Base-by-base conservation (phyloP, 2,113 vertebrate genomes). In the Albula glossodonta region DNA sequence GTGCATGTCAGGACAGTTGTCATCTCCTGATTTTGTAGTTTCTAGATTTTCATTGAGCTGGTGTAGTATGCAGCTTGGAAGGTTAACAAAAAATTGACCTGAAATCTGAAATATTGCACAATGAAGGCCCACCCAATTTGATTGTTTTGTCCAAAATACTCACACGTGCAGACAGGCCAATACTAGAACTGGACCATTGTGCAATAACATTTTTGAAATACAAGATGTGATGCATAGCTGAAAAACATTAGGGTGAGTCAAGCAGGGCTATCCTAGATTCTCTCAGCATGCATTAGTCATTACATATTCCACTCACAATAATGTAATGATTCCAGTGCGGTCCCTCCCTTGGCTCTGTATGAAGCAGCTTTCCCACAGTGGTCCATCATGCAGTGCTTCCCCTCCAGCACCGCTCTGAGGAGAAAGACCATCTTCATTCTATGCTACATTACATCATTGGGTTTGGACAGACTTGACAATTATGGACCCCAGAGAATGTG, bases 251-350 rank as follows among this genome's bases (percentile, higher is more conserved):
- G 31, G 31, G 31, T 41, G 31, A 41, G 31, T 41, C 31, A 41
- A 41, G 31, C 31, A 41, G 70, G 22, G 70, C n/a, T 6, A 74
- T 74, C 70, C 70, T 56, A 80, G 84, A 66, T 85, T 63, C 56
- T 48, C 50, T 15, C 53, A n/a, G 78, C 78, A 66, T 80, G 56
- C 56, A 17, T 85, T 77, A 51, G 49, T 78, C 12, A 10, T 79
- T 25, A 60, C 10, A 48, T 57, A 25, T 80, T 78, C 66, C 48
- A 85, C 15, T 5, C 78, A 66, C 78, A 63, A 56, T 19, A n/a
- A 78, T 56, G 51, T 57, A 8, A 25, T 31, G 83, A 52, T 63
- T 80, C 31, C 6, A 50, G 49, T 31, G 4, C 70, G 9, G 22
- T 31, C 70, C 70, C 70, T 74, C 17, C 70, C 70, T 74, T 31